Evolutionary conservation across 2,888 invertebrate genomes (phyloP).

Genomic region (Slavum lentiscoides): DNA sequence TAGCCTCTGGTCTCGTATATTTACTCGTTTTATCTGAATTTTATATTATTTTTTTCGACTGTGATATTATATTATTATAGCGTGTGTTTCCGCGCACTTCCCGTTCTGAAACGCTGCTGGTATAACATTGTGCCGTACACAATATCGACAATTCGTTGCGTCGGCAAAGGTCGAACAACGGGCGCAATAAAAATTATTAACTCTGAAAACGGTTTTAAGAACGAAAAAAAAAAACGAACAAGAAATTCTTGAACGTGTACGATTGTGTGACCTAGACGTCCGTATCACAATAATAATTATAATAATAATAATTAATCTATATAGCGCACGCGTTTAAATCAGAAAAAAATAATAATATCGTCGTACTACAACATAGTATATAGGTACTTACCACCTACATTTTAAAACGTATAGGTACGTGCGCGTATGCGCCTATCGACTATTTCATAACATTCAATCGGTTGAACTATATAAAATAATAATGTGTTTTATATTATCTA

Average conservation of each 20-base stretch:
- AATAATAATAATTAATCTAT: neutral
- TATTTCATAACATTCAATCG: neutral
- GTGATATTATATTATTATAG: neutral
- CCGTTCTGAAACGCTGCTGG: neutral
- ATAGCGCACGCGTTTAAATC: neutral
- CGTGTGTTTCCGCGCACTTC: neutral
- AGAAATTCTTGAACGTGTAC: neutral
- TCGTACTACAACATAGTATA: too few species aligned
- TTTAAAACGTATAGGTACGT: neutral
- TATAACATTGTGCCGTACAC: neutral
- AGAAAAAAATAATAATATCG: neutral
- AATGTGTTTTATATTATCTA: neutral
- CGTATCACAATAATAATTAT: neutral
- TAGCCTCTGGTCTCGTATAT: conserved; percentile 33
- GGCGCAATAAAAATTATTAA: neutral
- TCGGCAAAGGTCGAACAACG: conserved; percentile 22
- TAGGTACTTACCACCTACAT: neutral
- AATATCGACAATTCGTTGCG: neutral
- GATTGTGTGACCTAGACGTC: conserved; percentile 25
- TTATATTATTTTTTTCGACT: conserved; percentile 7
- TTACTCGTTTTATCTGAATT: neutral
- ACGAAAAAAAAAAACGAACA: conserved; percentile 23
- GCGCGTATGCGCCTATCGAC: neutral
- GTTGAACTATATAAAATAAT: neutral
- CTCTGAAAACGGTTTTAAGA: neutral